phyloP scores from a whole-genome alignment of 2,113 vertebrate genomes.

The Sylvietta virens region DNA sequence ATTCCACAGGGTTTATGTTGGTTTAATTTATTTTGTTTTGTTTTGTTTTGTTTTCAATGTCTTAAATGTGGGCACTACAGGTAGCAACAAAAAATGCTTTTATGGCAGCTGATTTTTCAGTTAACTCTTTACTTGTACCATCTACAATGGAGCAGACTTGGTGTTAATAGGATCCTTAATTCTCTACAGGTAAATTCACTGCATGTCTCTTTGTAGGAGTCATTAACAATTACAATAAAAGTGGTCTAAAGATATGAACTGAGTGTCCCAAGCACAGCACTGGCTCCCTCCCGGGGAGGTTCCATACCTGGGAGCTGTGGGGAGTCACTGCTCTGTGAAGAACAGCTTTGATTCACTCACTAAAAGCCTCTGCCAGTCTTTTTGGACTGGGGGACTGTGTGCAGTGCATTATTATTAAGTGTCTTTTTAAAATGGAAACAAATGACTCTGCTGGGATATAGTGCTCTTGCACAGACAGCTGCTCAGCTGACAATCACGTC shows the following conservation, averaged over 20 bases:
- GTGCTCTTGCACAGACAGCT: not conserved
- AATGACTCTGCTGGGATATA: not conserved
- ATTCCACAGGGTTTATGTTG: not conserved
- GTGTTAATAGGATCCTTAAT: not conserved
- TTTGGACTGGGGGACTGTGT: not conserved
- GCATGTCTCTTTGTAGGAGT: not conserved
- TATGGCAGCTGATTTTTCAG: not conserved
- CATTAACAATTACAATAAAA: not conserved
- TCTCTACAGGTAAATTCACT: not conserved
- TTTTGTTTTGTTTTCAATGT: not conserved
- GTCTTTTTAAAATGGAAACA: not conserved
- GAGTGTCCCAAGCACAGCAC: not conserved
- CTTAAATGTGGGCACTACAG: not conserved
- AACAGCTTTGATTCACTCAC: not conserved
- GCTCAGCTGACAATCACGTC: not conserved
- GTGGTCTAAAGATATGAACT: not conserved
- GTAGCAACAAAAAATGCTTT: not conserved
- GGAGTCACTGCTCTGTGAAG: not conserved
- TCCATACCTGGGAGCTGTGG: not conserved
- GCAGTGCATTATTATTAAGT: not conserved
- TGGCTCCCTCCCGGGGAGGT: not conserved
- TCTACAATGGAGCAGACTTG: not conserved
- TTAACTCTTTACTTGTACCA: not conserved
- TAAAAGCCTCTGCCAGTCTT: not conserved
- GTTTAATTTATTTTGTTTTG: not conserved